These are phyloP conservation scores for Cichladusa arquata DNA, from an alignment of 2,113 vertebrate species.

Conservation along the genomic window DNA sequence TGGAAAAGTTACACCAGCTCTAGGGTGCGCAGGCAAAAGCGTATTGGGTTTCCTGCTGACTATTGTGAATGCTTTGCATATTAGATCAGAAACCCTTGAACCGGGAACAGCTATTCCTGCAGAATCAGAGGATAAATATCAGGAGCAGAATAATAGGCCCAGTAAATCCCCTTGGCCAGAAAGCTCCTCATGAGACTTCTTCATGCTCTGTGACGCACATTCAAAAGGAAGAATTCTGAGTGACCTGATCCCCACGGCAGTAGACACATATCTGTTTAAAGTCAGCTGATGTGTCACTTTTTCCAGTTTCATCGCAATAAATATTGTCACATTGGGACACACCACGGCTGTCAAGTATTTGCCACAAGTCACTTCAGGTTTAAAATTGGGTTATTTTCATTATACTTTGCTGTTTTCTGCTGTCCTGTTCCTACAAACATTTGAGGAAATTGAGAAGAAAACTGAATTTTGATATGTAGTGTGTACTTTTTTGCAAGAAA, in stretches of 20 bases:
- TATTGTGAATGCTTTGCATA: conserved; percentile 68
- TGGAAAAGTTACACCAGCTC: conserved; percentile 68
- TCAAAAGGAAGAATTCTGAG: conserved; percentile 35
- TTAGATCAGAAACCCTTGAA: conserved; percentile 61
- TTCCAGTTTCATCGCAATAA: conserved; percentile 15
- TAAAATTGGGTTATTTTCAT: background rate
- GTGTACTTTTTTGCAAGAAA: background rate
- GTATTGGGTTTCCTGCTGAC: conserved; percentile 81
- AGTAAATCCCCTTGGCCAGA: conserved; percentile 57
- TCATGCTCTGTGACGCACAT: conserved; percentile 33
- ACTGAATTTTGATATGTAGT: background rate
- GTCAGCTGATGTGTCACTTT: conserved; percentile 42
- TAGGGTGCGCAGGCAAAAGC: conserved; percentile 55
- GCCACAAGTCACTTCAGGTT: background rate
- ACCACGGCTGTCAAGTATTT: background rate
- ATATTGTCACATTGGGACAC: background rate
- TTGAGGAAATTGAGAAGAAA: background rate
- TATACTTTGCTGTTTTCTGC: background rate
- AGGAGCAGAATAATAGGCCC: conserved; percentile 53
- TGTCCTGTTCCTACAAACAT: background rate
- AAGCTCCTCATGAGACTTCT: conserved; percentile 48
- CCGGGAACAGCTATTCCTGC: conserved; percentile 51
- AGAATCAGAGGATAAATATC: conserved; percentile 57
- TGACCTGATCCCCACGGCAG: background rate
- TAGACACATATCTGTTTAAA: background rate